Base-by-base conservation (phyloP, 2,797 vertebrate genomes). In the Thunnus albacares region DNA sequence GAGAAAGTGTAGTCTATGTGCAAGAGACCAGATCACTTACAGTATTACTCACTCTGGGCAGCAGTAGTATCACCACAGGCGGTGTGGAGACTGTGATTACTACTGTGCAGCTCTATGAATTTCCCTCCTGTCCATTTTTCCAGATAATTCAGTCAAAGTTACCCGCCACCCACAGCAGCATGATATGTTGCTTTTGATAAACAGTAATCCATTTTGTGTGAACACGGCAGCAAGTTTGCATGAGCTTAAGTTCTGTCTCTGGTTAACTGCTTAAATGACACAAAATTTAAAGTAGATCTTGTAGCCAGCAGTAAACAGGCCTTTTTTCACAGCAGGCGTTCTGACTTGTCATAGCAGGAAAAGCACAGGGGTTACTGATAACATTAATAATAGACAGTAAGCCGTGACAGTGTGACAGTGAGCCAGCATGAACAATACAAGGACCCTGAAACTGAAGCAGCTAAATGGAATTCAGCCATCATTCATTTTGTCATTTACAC, bases 61-160 rank as follows among this genome's bases (percentile, higher is more conserved):
- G 22, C 20, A 58, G 22, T 63, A 35, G 26, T 8, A 17, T 47
- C 45, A 64, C 41, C 38, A n/a, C 53, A 74, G 64, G 43, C 60
- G 18, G 22, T 77, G 14, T 66, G 51, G 30, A 35, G n/a, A 61
- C 18, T 59, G 38, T 57, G 56, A 67, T 77, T 38, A 58, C 38
- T 51, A 60, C 57, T 63, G 7, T 58, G 55, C 41, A 68, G 45
- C 30, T 43, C 49, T 24, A 28, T 30, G 26, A 41, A 43, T 65
- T 18, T 60, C 22, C 28, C 15, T 24, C 12, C 51, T 45, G 14
- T 71, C 49, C 1, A 14, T 35, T 38, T 67, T 35, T 62, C 2
- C 10, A 30, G 53, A 24, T 66, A 45, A 66, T 55, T 1, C n/a
- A 28, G 20, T n/a, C 55, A 59, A 52, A 53, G 51, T 57, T 66